Evolutionary conservation across 2,888 invertebrate species (phyloP).

Genomic region (Eumerus sabulonum): DNA sequence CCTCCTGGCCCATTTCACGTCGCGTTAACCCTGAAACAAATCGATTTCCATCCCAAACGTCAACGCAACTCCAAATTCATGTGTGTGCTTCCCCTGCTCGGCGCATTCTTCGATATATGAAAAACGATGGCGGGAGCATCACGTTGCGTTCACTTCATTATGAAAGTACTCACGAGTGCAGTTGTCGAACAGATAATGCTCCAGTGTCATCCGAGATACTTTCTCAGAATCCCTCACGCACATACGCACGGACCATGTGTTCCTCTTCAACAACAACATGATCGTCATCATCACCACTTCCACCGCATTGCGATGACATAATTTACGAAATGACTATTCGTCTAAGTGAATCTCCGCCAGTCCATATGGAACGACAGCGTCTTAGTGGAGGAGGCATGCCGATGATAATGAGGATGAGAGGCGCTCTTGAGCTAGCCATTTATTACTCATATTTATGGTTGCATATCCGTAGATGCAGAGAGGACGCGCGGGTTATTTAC

Average conservation of each 20-base stretch:
- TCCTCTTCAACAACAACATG: constrained; percentile 20
- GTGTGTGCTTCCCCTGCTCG: not conserved
- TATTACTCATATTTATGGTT: constrained; percentile 42
- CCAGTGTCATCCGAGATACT: constrained; percentile 25
- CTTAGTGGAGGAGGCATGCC: not conserved
- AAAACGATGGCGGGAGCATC: constrained; percentile 16
- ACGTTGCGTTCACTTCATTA: constrained; percentile 31
- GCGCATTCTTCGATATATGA: constrained; percentile 10
- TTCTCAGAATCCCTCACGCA: constrained; percentile 32
- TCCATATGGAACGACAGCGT: too few species aligned
- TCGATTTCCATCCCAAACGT: constrained; percentile 43
- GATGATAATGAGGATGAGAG: constrained; percentile 46
- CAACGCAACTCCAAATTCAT: constrained; percentile 27
- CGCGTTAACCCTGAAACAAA: constrained; percentile 31
- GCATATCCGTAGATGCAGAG: constrained; percentile 4
- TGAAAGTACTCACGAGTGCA: constrained; percentile 31
- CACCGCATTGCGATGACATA: constrained; percentile 44
- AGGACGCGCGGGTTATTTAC: constrained; percentile 31
- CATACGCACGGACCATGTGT: constrained; percentile 40
- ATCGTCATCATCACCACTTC: constrained; percentile 5
- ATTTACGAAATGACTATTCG: constrained; percentile 29
- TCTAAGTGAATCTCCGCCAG: constrained; percentile 41
- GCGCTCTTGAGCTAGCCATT: constrained; percentile 34
- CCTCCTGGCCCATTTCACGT: constrained; percentile 4
- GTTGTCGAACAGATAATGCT: constrained; percentile 30